These are phyloP conservation scores for Cryptocheilus praepositus DNA, from an alignment of 2,888 invertebrate genomes.

Conservation along the genomic window DNA sequence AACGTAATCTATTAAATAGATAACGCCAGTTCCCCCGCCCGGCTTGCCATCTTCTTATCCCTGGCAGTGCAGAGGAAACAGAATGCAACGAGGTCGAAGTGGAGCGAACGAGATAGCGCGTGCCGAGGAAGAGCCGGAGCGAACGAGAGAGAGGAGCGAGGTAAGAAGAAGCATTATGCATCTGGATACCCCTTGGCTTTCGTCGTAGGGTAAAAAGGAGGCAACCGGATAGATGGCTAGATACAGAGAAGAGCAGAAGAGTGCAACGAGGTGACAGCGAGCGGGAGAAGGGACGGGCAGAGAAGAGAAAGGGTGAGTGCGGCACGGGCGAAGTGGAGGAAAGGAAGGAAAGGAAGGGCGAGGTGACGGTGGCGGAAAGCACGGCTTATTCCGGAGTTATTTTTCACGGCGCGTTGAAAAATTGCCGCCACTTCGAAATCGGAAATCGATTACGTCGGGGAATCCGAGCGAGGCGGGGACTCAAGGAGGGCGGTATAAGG, in stretches of 20 bases:
- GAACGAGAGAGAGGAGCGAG: conserved; percentile 15
- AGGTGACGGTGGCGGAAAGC: conserved; percentile 27
- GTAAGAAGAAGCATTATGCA: conserved; percentile 2
- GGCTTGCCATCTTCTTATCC: conserved; percentile 24
- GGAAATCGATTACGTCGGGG: conserved; percentile 68
- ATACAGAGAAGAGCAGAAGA: too few relatives aligned
- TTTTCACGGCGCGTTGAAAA: conserved; percentile 68
- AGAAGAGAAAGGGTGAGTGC: neutral
- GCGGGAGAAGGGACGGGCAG: conserved; percentile 16
- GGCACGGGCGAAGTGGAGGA: conserved; percentile 6
- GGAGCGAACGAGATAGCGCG: neutral
- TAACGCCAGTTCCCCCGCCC: conserved; percentile 42
- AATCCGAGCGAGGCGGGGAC: conserved; percentile 31
- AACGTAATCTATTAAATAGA: conserved; percentile 65
- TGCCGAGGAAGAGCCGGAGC: neutral
- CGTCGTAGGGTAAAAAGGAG: conserved; percentile 16
- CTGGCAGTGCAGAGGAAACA: conserved; percentile 1
- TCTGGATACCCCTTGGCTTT: neutral
- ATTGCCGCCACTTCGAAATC: conserved; percentile 67
- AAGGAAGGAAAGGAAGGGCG: conserved; percentile 7
- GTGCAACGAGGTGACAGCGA: too few relatives aligned
- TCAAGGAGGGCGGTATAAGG: conserved; percentile 31
- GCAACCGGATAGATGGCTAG: neutral
- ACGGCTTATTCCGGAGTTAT: conserved; percentile 67
- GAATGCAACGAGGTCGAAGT: conserved; percentile 1